Base-by-base conservation (phyloP, 2,888 invertebrate species). In the Conistra vaccinii region DNA sequence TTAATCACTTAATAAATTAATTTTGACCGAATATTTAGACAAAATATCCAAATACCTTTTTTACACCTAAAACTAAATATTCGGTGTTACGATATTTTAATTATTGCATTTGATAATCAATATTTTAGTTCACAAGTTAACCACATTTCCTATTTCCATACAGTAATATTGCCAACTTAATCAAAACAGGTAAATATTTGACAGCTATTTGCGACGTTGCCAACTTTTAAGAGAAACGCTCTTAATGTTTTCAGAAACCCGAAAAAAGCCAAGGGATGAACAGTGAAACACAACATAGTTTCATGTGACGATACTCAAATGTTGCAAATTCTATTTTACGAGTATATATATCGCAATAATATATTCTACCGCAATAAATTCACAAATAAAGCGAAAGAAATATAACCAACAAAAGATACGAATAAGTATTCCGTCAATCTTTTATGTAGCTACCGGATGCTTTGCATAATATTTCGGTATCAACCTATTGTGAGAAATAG, bases 361-460 rank as follows among this genome's bases (percentile, higher is more conserved):
- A 6, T 61, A 39, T 71, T 32, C 10, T 45, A n/a, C 53, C 61
- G 29, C 32, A 73, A 66, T 73, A 75, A 83, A 85, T 73, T 55
- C 48, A 63, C 42, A 69, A 70, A 70, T 70, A 68, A 61, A 55
- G 53, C 39, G 32, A 70, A 67, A 63, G 61, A 78, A 70, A 83
- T 79, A 74, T 60, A 48, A 61, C 32, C 72, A 69, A 83, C 83
- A 79, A 83, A 83, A 73, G 68, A 83, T 71, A 61, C 61, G 65
- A 73, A 69, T 68, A 26, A 58, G 51, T 78, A 63, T 76, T 55
- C 86, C 73, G 69, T 83, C 86, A 85, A 83, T 85, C 68, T 83
- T 84, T 79, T 79, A 79, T 73, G 80, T 29, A 62, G 26, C 26
- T 72, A 58, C 70, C 75, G 75, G 77, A 79, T 85, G 80, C 61